Conservation (phyloP, 2,888 invertebrate genomes). For the Mimachlamys varia region DNA sequence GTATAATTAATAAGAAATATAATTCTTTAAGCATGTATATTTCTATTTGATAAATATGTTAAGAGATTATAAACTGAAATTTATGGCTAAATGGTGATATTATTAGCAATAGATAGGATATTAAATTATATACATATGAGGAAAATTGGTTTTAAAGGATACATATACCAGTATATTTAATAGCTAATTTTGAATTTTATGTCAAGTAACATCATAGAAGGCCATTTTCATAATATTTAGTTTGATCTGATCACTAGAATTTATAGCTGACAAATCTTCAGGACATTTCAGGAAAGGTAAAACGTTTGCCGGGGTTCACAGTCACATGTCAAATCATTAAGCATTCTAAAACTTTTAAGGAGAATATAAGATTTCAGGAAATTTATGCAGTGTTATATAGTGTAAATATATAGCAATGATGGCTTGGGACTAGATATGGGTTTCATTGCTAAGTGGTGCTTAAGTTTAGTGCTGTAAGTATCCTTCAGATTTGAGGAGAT, state of each 20-base stretch:
- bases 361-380: constrained; percentile 33
- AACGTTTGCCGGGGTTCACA: neutral
- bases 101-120: too few relatives aligned
- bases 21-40: too few relatives aligned
- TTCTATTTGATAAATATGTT: too few relatives aligned
- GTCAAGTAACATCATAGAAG: too few relatives aligned
- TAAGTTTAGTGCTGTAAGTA: neutral
- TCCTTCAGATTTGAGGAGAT: neutral
- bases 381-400: constrained; percentile 22
- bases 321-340: constrained; percentile 9
- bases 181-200: too few relatives aligned
- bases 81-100: too few relatives aligned
- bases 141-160: too few relatives aligned
- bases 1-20: too few relatives aligned
- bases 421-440: neutral
- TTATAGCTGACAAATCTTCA: neutral
- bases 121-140: too few relatives aligned
- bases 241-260: neutral
- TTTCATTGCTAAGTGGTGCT: neutral
- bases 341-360: constrained; percentile 8
- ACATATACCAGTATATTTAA: too few relatives aligned
- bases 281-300: neutral
- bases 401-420: neutral
- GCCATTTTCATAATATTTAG: too few relatives aligned
- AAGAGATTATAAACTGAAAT: too few relatives aligned